Evolutionary conservation across 2,888 invertebrate genomes (phyloP).

Genomic region (Tipula helvola): DNA sequence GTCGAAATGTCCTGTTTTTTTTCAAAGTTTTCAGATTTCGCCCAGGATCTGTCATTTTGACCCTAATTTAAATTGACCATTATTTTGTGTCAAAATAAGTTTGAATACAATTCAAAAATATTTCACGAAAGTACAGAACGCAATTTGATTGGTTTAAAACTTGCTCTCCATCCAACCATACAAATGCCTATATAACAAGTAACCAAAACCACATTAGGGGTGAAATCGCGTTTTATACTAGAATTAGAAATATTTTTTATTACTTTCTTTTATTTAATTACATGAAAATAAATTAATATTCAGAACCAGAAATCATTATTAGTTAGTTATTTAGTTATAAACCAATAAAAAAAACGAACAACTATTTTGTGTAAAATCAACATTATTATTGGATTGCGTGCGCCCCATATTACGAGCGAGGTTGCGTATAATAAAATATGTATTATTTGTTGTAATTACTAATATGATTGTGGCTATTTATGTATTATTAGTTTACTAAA

Average conservation of each 20-base stretch:
- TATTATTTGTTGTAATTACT: not conserved
- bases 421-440: not conserved
- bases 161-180: not conserved
- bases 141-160: not conserved
- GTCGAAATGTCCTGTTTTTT: no score
- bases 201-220: not conserved
- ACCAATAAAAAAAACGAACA: not conserved
- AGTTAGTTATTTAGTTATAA: not conserved
- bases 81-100: no score
- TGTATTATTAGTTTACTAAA: not conserved
- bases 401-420: not conserved
- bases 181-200: not conserved
- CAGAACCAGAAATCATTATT: not conserved
- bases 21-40: no score
- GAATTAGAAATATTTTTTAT: not conserved
- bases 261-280: not conserved
- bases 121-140: no score
- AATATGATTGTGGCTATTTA: not conserved
- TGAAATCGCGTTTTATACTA: not conserved
- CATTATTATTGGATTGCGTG: not conserved
- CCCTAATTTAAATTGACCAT: no score
- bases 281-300: not conserved
- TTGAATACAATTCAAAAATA: no score
- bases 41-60: no score
- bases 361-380: not conserved